These are phyloP conservation scores for Abramis brama DNA, from an alignment of 2,113 vertebrate genomes.

Conservation along the genomic window DNA sequence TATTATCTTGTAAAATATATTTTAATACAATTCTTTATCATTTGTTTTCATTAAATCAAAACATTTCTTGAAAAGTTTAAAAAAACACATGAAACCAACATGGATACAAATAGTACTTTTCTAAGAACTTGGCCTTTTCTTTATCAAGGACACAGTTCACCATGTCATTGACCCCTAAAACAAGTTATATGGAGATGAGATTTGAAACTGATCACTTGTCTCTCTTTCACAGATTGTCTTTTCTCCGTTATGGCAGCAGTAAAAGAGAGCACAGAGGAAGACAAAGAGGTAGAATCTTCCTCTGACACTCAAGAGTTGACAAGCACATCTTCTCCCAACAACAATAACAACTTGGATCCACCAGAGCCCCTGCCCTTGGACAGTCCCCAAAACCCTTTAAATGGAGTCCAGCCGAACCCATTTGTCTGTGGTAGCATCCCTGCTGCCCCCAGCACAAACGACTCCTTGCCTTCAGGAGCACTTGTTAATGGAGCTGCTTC, in stretches of 20 bases:
- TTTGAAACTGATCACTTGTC: constrained; percentile 3
- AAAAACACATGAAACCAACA: background rate
- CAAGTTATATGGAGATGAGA: background rate
- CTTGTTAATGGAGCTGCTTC: constrained; percentile 97
- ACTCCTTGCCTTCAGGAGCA: constrained; percentile 89
- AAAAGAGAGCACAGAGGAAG: constrained; percentile 85
- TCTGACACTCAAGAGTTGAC: constrained; percentile 73
- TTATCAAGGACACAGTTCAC: background rate
- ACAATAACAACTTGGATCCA: constrained; percentile 77
- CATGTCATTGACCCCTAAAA: background rate
- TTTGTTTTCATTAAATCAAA: too few species aligned
- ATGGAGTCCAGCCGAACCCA: constrained; percentile 90
- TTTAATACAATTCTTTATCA: too few species aligned
- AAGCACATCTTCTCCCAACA: constrained; percentile 76
- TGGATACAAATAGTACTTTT: background rate
- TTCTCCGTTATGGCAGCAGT: constrained; percentile 79
- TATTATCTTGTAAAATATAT: too few species aligned
- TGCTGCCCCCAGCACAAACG: constrained; percentile 86
- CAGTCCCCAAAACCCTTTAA: constrained; percentile 93
- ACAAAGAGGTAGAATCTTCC: constrained; percentile 74
- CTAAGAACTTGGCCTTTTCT: background rate
- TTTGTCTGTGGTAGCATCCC: constrained; percentile 90
- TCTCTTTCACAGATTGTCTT: constrained; percentile 48
- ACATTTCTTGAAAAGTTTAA: background rate
- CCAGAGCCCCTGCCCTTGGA: constrained; percentile 84